Evolutionary conservation across 2,888 invertebrate genomes (phyloP), one percentile per base, ranked within the genome.

Genomic region (Amiota mariae): DNA sequence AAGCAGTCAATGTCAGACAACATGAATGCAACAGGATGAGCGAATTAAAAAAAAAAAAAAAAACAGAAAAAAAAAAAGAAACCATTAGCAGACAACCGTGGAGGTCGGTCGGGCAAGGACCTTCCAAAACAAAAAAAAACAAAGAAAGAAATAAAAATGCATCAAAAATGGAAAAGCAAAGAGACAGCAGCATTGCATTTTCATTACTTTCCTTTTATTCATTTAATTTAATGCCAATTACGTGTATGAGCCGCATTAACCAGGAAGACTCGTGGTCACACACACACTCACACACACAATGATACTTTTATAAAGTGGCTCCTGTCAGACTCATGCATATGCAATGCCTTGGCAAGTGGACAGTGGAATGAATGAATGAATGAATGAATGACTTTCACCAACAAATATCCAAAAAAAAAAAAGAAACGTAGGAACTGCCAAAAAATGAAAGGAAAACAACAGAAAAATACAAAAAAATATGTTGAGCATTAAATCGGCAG

Each of bases 161-260:
- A 54, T 13, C 15, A n/a, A 51, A 51, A 51, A 51, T 13, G 54
- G 54, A 51, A 51, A 51, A 51, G 54, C 12, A 51, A 51, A 51
- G 12, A 51, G n/a, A 51, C 12, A 51, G 12, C 8, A 66, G 59
- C 71, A 54, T 72, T 70, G 57, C 73, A 73, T 59, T 71, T 61
- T 46, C 15, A 10, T 10, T 20, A 36, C 24, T 75, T 74, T 73
- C 77, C 73, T 46, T 71, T 72, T 59, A 72, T 70, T 83, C 80
- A 83, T 87, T 85, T 85, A 86, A 85, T 85, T 85, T 85, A 82
- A 85, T 85, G 85, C 82, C 87, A 85, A 85, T 85, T 85, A 85
- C 82, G 77, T 84, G 85, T 80, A 86, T 82, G 85, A 82, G 81
- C 82, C 78, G 82, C 84, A 86, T 86, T 85, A 86, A 84, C 86